A percentile compares a stretch with the other conserved stretches of the same genome.
These are phyloP conservation scores for Drosophila prolongata DNA, from an alignment of 2,888 invertebrate genomes.

Conservation along the genomic window DNA sequence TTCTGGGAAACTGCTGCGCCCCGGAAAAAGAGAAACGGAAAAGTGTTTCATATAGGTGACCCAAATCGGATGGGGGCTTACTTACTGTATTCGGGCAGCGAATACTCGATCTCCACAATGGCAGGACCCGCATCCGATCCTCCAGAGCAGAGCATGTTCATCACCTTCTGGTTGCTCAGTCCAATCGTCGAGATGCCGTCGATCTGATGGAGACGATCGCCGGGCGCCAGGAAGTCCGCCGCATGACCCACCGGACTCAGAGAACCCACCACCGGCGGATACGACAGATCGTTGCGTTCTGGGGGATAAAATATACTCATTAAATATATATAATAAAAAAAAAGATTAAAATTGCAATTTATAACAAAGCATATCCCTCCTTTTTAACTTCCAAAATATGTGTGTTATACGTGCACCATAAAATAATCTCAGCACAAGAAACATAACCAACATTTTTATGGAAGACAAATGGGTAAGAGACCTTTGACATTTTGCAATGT, in stretches of 20 bases:
- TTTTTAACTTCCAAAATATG: too few species aligned
- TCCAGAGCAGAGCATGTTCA: conserved; percentile 87
- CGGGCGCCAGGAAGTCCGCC: conserved; percentile 91
- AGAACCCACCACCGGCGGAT: conserved; percentile 84
- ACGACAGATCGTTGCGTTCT: conserved; percentile 84
- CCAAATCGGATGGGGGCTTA: conserved; percentile 38
- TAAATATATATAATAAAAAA: too few species aligned
- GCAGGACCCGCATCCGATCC: conserved; percentile 87
- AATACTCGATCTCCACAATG: conserved; percentile 93
- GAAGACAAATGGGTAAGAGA: too few species aligned
- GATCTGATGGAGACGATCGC: conserved; percentile 92
- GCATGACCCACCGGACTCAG: conserved; percentile 84
- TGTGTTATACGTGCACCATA: too few species aligned
- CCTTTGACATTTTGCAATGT: too few species aligned
- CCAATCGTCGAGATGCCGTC: conserved; percentile 92
- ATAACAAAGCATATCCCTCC: too few species aligned
- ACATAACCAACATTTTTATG: too few species aligned
- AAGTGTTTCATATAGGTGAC: neutral
- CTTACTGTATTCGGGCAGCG: conserved; percentile 92
- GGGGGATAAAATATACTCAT: conserved; percentile 1
- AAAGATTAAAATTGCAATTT: too few species aligned
- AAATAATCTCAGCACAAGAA: too few species aligned
- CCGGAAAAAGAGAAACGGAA: too few species aligned
- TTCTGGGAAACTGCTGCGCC: conserved; percentile 87
- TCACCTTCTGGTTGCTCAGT: conserved; percentile 91